phyloP scores from a whole-genome alignment of 2,113 vertebrate species.

The Seriola rivoliana region DNA sequence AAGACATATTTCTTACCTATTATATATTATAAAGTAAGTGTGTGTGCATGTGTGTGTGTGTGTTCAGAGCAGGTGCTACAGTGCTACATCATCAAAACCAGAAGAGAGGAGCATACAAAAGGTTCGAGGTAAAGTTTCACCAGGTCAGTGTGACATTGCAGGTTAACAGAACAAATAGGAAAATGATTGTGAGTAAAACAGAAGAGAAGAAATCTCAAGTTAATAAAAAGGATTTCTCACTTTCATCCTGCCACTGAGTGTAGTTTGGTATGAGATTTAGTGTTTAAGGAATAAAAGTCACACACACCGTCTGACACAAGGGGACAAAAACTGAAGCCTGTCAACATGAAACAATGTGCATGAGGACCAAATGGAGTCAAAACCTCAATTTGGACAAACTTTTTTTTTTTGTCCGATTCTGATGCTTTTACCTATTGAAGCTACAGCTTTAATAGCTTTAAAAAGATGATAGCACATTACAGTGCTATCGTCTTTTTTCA shows the following conservation, averaged over 20 bases:
- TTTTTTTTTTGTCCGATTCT: background rate
- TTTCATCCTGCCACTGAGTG: conserved; percentile 28
- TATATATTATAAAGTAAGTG: too few relatives aligned
- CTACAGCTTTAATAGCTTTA: too few relatives aligned
- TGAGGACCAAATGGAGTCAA: too few relatives aligned
- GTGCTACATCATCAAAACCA: conserved; percentile 46
- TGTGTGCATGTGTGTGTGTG: conserved; percentile 12
- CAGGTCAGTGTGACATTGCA: conserved; percentile 52
- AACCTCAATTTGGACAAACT: background rate
- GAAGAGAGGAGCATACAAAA: conserved; percentile 59
- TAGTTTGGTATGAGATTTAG: conserved; percentile 20
- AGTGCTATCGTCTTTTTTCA: too few relatives aligned
- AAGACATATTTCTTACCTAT: conserved; percentile 8
- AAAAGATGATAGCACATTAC: background rate
- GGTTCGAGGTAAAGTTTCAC: conserved; percentile 61
- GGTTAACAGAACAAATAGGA: conserved; percentile 58
- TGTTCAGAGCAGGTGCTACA: conserved; percentile 20
- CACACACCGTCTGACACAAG: background rate
- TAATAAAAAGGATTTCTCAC: conserved; percentile 50
- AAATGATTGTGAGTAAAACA: conserved; percentile 16
- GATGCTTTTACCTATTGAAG: background rate
- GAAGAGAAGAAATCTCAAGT: conserved; percentile 20
- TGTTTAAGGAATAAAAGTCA: background rate
- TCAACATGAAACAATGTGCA: background rate
- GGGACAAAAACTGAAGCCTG: background rate